Base-by-base conservation (phyloP, 2,888 invertebrate species). In the Augiades crinisus region DNA sequence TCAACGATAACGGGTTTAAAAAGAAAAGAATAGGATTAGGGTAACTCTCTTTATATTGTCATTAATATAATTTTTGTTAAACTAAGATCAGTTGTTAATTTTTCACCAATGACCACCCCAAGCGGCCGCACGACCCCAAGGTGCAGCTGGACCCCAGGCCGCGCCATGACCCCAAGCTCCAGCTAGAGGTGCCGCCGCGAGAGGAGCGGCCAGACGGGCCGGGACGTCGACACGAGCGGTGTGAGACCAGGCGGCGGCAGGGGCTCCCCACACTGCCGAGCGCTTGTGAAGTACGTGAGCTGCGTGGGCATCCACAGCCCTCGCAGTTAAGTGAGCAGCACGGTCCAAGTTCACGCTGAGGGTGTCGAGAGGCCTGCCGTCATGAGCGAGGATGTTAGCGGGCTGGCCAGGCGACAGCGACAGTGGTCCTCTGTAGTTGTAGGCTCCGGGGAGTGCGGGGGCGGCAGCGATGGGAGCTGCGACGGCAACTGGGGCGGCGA, bases 271-370 rank as follows among this genome's bases (percentile, higher is more conserved):
- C 4, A 63, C 59, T 3, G 65, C 58, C 2, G 82, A 80, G 31
- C 82, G 80, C 59, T 83, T 83, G 62, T 69, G 68, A 43, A 70
- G 55, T 30, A 67, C 52, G 60, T 83, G 84, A 38, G 81, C 30
- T 3, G 30, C 30, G 12, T 30, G 30, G 5, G 30, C 30, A 51
- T 45, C 64, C 68, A 27, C 70, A 1, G 83, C 80, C 65, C 87
- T 86, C 17, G 87, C 83, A 30, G 81, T 77, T 64, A 68, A 65
- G 65, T 87, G 88, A 6, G 84, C 84, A 13, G 83, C 75, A 60
- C 84, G 85, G 72, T 87, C 86, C 68, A 83, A 58, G 74, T 87
- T 87, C 22, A 88, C 88, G 41, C 86, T 87, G 63, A 85, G 60
- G 31, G 88, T 88, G 61, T 87, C 88, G 24, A 88, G 68, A 2